Evolutionary conservation across 1,140 invertebrate genomes (phyloP).

Genomic region (Sinella curviseta): DNA sequence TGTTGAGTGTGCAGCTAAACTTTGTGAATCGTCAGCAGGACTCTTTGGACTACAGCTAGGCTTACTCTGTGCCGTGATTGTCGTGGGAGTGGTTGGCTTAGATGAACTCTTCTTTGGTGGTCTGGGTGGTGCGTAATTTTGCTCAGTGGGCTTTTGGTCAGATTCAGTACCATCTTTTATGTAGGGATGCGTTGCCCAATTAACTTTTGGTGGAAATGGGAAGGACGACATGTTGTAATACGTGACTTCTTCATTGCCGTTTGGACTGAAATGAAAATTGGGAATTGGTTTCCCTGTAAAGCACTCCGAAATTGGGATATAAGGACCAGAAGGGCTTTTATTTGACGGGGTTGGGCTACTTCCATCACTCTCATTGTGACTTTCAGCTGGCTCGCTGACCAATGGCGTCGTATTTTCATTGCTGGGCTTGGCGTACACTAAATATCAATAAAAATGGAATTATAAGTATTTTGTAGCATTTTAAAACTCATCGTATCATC

Average conservation of each 20-base stretch:
- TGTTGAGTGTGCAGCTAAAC: slow-evolving; percentile 37
- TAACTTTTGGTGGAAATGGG: slow-evolving; percentile 47
- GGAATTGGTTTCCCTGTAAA: slow-evolving; percentile 72
- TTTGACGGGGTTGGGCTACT: slow-evolving; percentile 55
- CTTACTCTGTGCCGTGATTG: slow-evolving; percentile 52
- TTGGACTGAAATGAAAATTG: slow-evolving; percentile 38
- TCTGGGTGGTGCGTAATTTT: slow-evolving; percentile 61
- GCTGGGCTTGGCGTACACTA: slow-evolving; percentile 59
- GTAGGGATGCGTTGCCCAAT: slow-evolving; percentile 43
- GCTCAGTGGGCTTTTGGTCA: not conserved
- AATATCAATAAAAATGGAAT: slow-evolving; percentile 4
- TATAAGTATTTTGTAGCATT: slow-evolving; percentile 31
- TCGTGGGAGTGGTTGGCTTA: slow-evolving; percentile 33
- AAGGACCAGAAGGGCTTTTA: slow-evolving; percentile 53
- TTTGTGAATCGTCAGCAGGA: slow-evolving; percentile 52
- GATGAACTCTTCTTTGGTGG: slow-evolving; percentile 48
- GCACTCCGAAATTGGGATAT: slow-evolving; percentile 73
- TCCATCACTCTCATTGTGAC: slow-evolving; percentile 47
- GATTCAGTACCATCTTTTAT: slow-evolving; percentile 33
- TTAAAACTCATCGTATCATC: too few relatives aligned
- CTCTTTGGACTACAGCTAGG: slow-evolving; percentile 65
- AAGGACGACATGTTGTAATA: slow-evolving; percentile 43
- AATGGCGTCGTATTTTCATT: slow-evolving; percentile 43
- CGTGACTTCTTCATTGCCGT: slow-evolving; percentile 8
- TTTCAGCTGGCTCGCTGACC: not conserved